These are phyloP conservation scores for Nesometra sesokonis DNA, from an alignment of 35 echinoderm and acorn worm species.

Conservation along the genomic window DNA sequence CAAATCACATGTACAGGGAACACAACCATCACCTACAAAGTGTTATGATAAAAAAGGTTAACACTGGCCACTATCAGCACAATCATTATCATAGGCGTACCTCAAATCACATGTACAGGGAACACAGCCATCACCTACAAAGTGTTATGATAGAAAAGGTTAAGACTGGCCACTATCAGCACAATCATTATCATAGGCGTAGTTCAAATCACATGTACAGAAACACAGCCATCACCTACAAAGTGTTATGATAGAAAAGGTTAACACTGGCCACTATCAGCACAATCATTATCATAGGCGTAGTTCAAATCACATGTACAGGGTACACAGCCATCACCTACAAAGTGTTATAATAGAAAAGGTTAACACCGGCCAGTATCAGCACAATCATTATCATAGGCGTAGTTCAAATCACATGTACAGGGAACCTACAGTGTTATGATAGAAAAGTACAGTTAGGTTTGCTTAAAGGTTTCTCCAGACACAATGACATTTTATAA, in stretches of 20 bases:
- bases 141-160: no score
- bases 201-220: slow-evolving; percentile 39
- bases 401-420: slow-evolving; percentile 31
- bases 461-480: not conserved
- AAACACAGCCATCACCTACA: slow-evolving; percentile 61
- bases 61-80: slow-evolving; percentile 66
- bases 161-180: slow-evolving; percentile 62
- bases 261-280: slow-evolving; percentile 64
- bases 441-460: no score
- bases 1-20: slow-evolving; percentile 38
- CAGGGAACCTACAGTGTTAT: slow-evolving; percentile 53
- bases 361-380: slow-evolving; percentile 67
- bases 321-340: slow-evolving; percentile 65
- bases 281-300: slow-evolving; percentile 40
- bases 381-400: slow-evolving; percentile 38
- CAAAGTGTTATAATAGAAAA: no score
- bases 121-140: slow-evolving; percentile 62
- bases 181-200: slow-evolving; percentile 41
- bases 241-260: no score
- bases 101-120: slow-evolving; percentile 36
- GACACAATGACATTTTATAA: no score
- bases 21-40: slow-evolving; percentile 61
- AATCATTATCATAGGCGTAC: slow-evolving; percentile 40
- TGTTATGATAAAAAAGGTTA: no score
- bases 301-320: slow-evolving; percentile 41